Evolutionary conservation across 1,140 invertebrate species (phyloP).

Genomic region (Hylaeus volcanicus): DNA sequence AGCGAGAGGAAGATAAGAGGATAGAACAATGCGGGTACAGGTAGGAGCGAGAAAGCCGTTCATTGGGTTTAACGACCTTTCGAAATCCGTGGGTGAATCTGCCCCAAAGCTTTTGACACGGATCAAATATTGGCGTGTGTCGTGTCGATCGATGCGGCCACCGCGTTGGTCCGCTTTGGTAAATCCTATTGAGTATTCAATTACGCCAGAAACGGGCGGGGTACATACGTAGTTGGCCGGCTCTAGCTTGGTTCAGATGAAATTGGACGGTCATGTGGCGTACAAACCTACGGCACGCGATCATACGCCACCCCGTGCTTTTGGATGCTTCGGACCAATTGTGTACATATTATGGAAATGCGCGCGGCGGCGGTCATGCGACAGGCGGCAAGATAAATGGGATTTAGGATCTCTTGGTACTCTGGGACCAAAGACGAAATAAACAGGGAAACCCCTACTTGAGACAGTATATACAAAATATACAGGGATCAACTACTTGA

Average conservation of each 20-base stretch:
- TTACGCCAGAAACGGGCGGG: constrained; percentile 50
- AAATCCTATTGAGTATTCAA: constrained; percentile 72
- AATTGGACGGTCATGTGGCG: constrained; percentile 54
- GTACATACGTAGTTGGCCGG: constrained; percentile 50
- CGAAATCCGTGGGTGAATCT: constrained; percentile 60
- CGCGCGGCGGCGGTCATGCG: too few relatives aligned
- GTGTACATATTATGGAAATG: constrained; percentile 43
- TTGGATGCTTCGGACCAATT: constrained; percentile 14
- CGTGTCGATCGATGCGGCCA: constrained; percentile 58
- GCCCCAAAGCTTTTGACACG: constrained; percentile 64
- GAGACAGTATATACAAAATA: too few relatives aligned
- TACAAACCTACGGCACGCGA: constrained; percentile 29
- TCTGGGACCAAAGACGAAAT: neutral
- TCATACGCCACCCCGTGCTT: constrained; percentile 8
- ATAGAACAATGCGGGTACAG: constrained; percentile 11
- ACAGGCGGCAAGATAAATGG: neutral
- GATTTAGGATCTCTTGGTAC: neutral
- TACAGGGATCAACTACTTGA: too few relatives aligned
- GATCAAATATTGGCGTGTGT: constrained; percentile 69
- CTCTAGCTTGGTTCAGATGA: constrained; percentile 43
- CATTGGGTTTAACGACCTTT: constrained; percentile 61
- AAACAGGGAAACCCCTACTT: too few relatives aligned
- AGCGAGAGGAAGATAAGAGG: constrained; percentile 9
- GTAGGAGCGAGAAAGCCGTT: constrained; percentile 1
- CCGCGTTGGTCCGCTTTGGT: constrained; percentile 60